Percentiles rank a stretch among this genome's conserved stretches.
phyloP scores from a whole-genome alignment of 2,797 vertebrate genomes.

The Podarcis lilfordi region DNA sequence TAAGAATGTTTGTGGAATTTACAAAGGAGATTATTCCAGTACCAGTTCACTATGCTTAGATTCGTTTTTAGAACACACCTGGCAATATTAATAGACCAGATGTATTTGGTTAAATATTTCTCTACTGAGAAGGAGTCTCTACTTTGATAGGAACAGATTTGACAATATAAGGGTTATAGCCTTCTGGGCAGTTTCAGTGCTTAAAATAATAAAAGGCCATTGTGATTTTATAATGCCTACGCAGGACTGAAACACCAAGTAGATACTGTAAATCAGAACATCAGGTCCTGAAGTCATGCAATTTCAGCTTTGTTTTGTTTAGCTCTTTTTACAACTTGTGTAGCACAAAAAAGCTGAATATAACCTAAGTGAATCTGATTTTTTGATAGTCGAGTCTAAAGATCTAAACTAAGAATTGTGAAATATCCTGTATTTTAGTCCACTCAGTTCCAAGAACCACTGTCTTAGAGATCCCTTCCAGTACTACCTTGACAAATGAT shows the following conservation, averaged over 20 bases:
- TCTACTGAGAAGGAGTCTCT: conserved; percentile 6
- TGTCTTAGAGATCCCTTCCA: neutral
- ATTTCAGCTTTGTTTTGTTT: neutral
- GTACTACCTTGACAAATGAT: no score
- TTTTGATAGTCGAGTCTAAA: neutral
- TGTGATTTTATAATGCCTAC: neutral
- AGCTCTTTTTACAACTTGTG: neutral
- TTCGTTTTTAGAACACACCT: conserved; percentile 43
- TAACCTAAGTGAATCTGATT: neutral
- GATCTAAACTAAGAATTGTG: neutral
- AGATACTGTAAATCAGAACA: neutral
- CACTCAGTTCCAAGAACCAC: neutral
- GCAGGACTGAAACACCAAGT: fast-evolving
- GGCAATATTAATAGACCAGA: neutral
- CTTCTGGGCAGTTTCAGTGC: conserved; percentile 4
- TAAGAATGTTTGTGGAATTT: neutral
- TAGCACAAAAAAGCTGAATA: neutral
- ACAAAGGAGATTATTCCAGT: neutral
- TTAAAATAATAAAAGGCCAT: neutral
- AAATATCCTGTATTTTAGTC: neutral
- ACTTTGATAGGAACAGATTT: neutral
- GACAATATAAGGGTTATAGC: neutral
- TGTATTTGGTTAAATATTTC: neutral
- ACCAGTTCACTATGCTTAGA: conserved; percentile 10
- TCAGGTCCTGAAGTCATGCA: neutral